phyloP scores from a whole-genome alignment of 1,140 invertebrate genomes.

The Lamellibrachia luymesi region DNA sequence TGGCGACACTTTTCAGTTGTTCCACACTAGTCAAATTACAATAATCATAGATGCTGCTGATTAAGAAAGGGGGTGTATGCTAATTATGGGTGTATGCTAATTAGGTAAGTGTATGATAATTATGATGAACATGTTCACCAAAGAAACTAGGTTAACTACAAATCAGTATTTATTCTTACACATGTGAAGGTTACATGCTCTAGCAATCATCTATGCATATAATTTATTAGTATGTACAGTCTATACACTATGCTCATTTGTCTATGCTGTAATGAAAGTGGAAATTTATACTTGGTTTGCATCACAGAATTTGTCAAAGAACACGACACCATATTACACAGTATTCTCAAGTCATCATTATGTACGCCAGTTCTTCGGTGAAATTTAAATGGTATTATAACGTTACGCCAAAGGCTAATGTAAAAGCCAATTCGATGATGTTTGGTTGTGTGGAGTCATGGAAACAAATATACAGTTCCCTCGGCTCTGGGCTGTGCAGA shows the following conservation, averaged over 20 bases:
- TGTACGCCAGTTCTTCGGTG: background rate
- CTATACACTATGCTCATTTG: background rate
- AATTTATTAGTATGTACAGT: background rate
- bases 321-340: background rate
- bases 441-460: conserved; percentile 7
- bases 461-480: conserved; percentile 15
- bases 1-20: no score
- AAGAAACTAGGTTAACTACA: no score
- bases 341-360: background rate
- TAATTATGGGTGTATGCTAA: no score
- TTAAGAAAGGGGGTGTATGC: no score
- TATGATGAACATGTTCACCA: no score
- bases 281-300: background rate
- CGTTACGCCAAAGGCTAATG: conserved; percentile 1
- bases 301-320: background rate
- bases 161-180: background rate
- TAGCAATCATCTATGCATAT: background rate
- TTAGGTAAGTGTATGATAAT: no score
- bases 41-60: no score
- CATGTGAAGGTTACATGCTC: background rate
- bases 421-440: conserved; percentile 2
- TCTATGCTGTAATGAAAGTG: background rate
- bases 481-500: background rate
- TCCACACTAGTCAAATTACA: no score
- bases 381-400: background rate